Conservation (phyloP, 2,113 vertebrate genomes). For the Datnioides undecimradiatus region DNA sequence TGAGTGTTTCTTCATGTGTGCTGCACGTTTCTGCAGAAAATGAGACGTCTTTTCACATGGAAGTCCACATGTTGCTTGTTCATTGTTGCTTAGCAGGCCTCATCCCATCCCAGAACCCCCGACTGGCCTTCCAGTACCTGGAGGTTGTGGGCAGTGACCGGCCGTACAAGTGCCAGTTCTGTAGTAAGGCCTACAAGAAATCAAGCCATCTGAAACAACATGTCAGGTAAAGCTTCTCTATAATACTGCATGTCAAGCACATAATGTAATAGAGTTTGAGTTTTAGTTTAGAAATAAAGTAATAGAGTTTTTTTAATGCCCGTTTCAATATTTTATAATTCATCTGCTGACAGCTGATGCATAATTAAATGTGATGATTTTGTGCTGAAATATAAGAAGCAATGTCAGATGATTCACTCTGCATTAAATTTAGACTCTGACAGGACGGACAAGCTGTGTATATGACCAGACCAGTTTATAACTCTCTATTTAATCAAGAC, state of each 20-base stretch:
- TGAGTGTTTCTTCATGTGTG: background rate
- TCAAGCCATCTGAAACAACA: constrained; percentile 99
- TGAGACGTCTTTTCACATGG: background rate
- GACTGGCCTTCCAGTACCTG: constrained; percentile 92
- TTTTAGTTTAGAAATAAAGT: no score
- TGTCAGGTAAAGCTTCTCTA: constrained; percentile 87
- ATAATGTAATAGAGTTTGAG: background rate
- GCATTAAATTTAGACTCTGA: background rate
- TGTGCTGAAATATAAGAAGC: background rate
- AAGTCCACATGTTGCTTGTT: constrained; percentile 13
- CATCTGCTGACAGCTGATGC: background rate
- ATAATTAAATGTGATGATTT: background rate
- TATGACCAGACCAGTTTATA: no score
- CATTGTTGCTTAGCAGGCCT: constrained; percentile 85
- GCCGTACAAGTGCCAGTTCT: constrained; percentile 96
- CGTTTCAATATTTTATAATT: background rate
- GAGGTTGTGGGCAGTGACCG: constrained; percentile 92
- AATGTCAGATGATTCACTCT: background rate
- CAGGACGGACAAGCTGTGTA: no score
- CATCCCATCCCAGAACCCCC: constrained; percentile 91
- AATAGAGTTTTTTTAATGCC: no score
- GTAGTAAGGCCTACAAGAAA: constrained; percentile 97
- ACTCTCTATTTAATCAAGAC: no score
- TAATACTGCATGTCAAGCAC: background rate
- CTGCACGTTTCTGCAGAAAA: background rate